A percentile compares a stretch with the other conserved stretches of the same genome.
phyloP scores from a whole-genome alignment of 2,797 vertebrate species.

The Petrocephalus sullivani region DNA sequence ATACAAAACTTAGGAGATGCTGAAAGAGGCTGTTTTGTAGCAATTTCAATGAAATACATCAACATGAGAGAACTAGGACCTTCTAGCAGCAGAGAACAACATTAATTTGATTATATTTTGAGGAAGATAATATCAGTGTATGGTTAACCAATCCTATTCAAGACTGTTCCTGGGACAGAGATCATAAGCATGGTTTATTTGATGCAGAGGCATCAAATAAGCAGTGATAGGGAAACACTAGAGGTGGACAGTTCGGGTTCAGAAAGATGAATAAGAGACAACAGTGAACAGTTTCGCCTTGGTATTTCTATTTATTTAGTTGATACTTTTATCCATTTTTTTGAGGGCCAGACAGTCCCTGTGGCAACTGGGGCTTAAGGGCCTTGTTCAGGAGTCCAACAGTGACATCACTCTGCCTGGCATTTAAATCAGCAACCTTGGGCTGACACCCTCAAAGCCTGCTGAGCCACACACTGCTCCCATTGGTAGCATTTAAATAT shows the following conservation, averaged over 20 bases:
- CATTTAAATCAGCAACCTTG: neutral
- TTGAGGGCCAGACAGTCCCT: neutral
- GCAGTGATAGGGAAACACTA: neutral
- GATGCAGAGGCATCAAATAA: neutral
- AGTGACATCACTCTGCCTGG: neutral
- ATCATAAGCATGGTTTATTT: neutral
- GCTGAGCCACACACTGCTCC: neutral
- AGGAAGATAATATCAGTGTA: neutral
- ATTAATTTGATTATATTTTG: neutral
- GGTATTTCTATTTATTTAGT: neutral
- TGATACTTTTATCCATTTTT: neutral
- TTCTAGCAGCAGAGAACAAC: neutral
- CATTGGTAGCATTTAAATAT: neutral
- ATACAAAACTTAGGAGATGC: neutral
- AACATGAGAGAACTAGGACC: neutral
- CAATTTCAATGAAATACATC: neutral
- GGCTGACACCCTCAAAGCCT: neutral
- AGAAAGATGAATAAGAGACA: neutral
- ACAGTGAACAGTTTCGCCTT: neutral
- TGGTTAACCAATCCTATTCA: neutral
- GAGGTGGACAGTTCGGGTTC: neutral
- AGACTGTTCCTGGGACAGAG: neutral
- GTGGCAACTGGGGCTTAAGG: neutral
- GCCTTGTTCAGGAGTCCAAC: neutral
- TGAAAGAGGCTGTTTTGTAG: neutral